phyloP scores from a whole-genome alignment of 2,797 vertebrate species.

The Ctenochaetus hawaiiensis region DNA sequence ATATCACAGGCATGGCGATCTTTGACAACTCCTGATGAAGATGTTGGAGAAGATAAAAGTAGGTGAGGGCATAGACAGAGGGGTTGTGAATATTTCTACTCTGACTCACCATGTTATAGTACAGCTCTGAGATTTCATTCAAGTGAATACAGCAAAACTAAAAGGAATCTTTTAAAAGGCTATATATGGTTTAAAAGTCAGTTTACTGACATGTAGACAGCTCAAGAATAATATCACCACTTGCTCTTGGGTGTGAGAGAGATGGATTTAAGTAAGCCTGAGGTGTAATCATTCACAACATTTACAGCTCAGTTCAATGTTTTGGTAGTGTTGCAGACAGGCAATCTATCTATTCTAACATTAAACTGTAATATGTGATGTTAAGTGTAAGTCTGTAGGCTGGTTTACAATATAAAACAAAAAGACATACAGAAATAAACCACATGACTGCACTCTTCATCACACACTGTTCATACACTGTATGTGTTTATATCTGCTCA shows the following conservation, averaged over 20 bases:
- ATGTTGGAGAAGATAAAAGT: conserved; percentile 7
- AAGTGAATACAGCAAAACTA: no score
- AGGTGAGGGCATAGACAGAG: conserved; percentile 1
- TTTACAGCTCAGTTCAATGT: not conserved
- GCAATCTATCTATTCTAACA: not conserved
- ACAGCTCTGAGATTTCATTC: no score
- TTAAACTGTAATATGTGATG: not conserved
- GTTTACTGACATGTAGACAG: not conserved
- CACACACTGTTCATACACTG: not conserved
- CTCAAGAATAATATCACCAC: not conserved
- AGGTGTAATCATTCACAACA: not conserved
- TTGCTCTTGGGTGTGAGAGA: not conserved
- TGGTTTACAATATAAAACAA: not conserved
- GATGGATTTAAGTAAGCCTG: not conserved
- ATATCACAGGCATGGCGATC: conserved; percentile 98
- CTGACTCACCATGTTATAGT: no score
- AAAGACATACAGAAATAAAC: not conserved
- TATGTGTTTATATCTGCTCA: not conserved
- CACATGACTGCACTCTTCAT: not conserved
- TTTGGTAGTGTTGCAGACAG: not conserved
- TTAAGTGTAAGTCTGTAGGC: not conserved
- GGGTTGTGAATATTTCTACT: not conserved
- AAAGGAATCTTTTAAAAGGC: no score
- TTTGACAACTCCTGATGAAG: conserved; percentile 93
- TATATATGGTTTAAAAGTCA: not conserved